Evolutionary conservation across 2,113 vertebrate species (phyloP).

Genomic region (Mustela lutreola): DNA sequence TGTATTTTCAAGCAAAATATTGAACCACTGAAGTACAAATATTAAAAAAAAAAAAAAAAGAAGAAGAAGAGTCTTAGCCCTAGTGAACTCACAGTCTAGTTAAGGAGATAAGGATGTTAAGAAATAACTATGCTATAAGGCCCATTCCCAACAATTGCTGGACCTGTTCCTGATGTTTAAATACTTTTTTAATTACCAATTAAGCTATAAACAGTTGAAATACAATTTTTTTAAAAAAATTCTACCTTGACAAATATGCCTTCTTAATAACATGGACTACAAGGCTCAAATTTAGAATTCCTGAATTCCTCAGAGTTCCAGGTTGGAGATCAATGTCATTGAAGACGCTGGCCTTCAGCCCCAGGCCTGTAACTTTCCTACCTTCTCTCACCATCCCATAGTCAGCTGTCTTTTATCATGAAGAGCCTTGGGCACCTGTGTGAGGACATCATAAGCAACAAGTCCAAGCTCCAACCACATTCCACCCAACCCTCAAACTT

Average conservation of each 20-base stretch:
- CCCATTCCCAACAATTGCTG: slow-evolving; percentile 7
- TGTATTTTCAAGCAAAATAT: background rate
- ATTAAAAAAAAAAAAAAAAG: background rate
- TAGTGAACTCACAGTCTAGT: background rate
- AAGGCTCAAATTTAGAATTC: slow-evolving; percentile 32
- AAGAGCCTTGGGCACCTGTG: background rate
- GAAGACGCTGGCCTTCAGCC: background rate
- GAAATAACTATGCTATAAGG: background rate
- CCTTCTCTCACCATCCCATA: background rate
- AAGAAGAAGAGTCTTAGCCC: background rate
- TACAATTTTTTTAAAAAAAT: background rate
- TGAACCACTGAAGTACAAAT: slow-evolving; percentile 21
- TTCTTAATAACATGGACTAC: background rate
- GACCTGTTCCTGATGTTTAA: slow-evolving; percentile 28
- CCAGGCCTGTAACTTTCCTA: background rate
- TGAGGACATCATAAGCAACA: background rate
- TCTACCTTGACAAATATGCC: slow-evolving; percentile 50
- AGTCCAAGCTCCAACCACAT: background rate
- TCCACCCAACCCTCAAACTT: background rate
- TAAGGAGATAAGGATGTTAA: background rate
- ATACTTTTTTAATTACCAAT: background rate
- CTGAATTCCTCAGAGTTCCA: background rate
- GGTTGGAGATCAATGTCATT: background rate
- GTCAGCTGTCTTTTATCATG: background rate
- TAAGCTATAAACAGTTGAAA: slow-evolving; percentile 30